A percentile compares a stretch with the other conserved stretches of the same genome.
Evolutionary conservation across 2,888 invertebrate genomes (phyloP).

Genomic region (Steinernema hermaphroditum): DNA sequence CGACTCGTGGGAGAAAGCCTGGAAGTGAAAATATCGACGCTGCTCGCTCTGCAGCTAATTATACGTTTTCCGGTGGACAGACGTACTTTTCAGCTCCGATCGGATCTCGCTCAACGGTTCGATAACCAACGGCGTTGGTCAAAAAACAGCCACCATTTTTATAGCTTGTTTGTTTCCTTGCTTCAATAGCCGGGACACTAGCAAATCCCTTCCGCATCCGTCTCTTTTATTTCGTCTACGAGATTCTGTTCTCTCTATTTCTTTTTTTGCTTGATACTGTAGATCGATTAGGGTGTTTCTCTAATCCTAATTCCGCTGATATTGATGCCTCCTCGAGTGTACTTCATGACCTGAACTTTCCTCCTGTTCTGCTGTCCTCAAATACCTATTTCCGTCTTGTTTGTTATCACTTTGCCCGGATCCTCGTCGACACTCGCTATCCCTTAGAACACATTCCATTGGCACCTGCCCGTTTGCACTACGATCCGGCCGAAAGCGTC

Average conservation of each 20-base stretch:
- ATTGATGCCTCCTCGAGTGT: too few relatives aligned
- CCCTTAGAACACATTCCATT: slow-evolving; percentile 24
- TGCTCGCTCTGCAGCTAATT: not conserved
- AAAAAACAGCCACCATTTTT: slow-evolving; percentile 29
- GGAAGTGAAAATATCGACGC: not conserved
- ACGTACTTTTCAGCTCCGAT: not conserved
- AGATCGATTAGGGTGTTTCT: too few relatives aligned
- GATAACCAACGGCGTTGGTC: slow-evolving; percentile 10
- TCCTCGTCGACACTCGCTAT: not conserved
- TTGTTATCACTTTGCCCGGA: not conserved
- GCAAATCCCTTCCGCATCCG: slow-evolving; percentile 18
- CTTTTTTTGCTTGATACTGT: too few relatives aligned
- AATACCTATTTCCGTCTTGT: not conserved
- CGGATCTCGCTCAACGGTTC: not conserved
- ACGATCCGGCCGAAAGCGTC: not conserved
- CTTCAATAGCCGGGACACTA: not conserved
- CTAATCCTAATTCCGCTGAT: too few relatives aligned
- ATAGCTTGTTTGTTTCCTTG: slow-evolving; percentile 29
- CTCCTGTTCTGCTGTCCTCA: not conserved
- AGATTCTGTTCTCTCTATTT: too few relatives aligned
- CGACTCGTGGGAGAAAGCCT: not conserved
- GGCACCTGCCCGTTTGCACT: slow-evolving; percentile 24
- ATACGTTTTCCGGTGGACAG: not conserved
- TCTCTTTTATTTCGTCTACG: not conserved
- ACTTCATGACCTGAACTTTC: too few relatives aligned